A percentile compares a stretch with the other conserved stretches of the same genome.
phyloP scores from a whole-genome alignment of 1,140 invertebrate genomes.

The Pseudomyrmex gracilis region DNA sequence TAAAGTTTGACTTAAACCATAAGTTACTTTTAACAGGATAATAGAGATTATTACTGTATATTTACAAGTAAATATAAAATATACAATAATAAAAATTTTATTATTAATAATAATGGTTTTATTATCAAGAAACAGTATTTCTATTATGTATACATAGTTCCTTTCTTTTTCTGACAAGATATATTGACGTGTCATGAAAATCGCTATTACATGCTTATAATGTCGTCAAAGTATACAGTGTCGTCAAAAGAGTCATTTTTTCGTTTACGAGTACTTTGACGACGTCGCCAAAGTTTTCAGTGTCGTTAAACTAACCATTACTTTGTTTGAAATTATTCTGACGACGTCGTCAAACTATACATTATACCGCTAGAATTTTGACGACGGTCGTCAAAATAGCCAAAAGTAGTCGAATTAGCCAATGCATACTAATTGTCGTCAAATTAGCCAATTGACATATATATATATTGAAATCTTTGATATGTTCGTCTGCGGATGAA shows the following conservation, averaged over 20 bases:
- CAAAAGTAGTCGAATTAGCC: slow-evolving; percentile 4
- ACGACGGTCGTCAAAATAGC: slow-evolving; percentile 22
- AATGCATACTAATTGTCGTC: slow-evolving; percentile 8
- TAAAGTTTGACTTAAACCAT: too few relatives aligned
- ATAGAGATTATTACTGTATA: too few relatives aligned
- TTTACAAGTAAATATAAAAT: too few relatives aligned
- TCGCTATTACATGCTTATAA: neutral
- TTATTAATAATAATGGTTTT: neutral
- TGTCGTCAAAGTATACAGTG: slow-evolving; percentile 5
- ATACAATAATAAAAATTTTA: neutral
- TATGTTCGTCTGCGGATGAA: too few relatives aligned
- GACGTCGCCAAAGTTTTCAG: neutral
- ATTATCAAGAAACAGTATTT: neutral
- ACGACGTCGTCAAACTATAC: neutral
- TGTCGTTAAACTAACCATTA: slow-evolving; percentile 1
- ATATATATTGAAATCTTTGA: too few relatives aligned
- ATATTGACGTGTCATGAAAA: neutral
- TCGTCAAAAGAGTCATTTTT: neutral
- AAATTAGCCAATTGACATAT: neutral
- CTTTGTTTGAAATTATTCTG: neutral
- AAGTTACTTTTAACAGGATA: too few relatives aligned
- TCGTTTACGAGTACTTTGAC: neutral
- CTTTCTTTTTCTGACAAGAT: neutral
- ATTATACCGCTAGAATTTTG: slow-evolving; percentile 3
- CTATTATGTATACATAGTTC: neutral